Evolutionary conservation across 2,113 vertebrate genomes (phyloP).

Genomic region (Phodopus roborovskii): DNA sequence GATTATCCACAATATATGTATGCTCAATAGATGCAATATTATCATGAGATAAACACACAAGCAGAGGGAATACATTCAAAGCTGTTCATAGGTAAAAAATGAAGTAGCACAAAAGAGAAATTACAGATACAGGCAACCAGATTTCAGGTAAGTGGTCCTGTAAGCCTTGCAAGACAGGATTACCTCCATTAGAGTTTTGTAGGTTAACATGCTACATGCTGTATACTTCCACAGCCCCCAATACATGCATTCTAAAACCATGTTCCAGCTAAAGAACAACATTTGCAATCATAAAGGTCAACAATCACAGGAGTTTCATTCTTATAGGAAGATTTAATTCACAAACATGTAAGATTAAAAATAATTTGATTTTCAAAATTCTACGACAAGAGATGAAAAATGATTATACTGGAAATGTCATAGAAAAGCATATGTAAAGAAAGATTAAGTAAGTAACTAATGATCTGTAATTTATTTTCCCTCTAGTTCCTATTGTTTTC

Average conservation of each 20-base stretch:
- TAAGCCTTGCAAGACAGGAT: too few relatives aligned
- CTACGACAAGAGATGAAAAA: background rate
- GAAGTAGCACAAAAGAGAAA: too few relatives aligned
- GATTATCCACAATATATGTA: too few relatives aligned
- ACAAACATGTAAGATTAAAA: background rate
- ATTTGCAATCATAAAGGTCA: background rate
- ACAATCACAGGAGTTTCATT: background rate
- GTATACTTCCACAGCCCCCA: too few relatives aligned
- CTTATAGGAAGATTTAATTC: background rate
- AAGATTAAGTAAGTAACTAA: background rate
- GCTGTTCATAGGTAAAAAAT: too few relatives aligned
- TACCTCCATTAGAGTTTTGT: too few relatives aligned
- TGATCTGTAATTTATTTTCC: background rate
- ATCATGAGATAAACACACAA: too few relatives aligned
- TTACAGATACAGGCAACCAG: too few relatives aligned
- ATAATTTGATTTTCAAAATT: background rate
- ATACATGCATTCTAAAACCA: background rate
- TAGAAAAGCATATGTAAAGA: background rate
- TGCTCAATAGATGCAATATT: too few relatives aligned
- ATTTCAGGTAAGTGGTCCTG: too few relatives aligned
- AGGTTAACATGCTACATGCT: too few relatives aligned
- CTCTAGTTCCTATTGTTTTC: background rate
- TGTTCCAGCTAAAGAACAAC: background rate
- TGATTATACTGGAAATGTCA: background rate
- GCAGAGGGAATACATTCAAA: too few relatives aligned